phyloP scores from a whole-genome alignment of 2,797 vertebrate genomes.

The Bradypodion ventrale region DNA sequence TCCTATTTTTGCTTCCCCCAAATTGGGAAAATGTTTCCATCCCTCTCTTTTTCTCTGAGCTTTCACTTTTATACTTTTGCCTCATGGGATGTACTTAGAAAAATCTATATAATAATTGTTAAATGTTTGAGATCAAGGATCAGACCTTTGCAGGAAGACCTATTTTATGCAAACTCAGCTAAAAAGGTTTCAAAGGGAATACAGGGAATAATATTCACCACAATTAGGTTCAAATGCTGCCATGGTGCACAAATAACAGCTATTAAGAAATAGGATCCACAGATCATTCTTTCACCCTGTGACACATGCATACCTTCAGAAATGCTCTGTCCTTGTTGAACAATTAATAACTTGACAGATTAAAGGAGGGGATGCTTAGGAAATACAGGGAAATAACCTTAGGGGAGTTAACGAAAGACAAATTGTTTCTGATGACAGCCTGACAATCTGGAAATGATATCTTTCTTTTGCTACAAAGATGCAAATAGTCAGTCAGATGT shows the following conservation, averaged over 20 bases:
- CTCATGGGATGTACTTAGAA: neutral
- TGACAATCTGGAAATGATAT: constrained; percentile 31
- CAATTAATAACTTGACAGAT: constrained; percentile 57
- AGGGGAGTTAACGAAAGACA: constrained; percentile 29
- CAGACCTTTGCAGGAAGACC: constrained; percentile 2
- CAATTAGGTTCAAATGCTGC: constrained; percentile 31
- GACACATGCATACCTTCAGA: constrained; percentile 34
- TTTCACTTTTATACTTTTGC: neutral
- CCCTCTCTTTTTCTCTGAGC: too few species aligned
- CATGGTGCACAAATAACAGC: constrained; percentile 31
- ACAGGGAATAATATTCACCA: neutral
- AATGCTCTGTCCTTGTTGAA: constrained; percentile 26
- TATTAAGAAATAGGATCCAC: constrained; percentile 41
- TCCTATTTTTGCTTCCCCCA: too few species aligned
- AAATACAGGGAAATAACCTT: constrained; percentile 22
- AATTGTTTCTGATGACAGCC: constrained; percentile 44
- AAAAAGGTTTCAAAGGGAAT: constrained; percentile 13
- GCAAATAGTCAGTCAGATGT: constrained; percentile 32
- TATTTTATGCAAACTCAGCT: constrained; percentile 13
- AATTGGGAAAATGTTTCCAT: too few species aligned
- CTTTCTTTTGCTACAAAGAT: constrained; percentile 17
- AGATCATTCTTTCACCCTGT: constrained; percentile 42
- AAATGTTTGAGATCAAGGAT: neutral
- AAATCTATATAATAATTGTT: neutral
- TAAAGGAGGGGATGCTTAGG: constrained; percentile 43